These are phyloP conservation scores for Ceratina australensis DNA, from an alignment of 1,140 invertebrate genomes.

Conservation along the genomic window DNA sequence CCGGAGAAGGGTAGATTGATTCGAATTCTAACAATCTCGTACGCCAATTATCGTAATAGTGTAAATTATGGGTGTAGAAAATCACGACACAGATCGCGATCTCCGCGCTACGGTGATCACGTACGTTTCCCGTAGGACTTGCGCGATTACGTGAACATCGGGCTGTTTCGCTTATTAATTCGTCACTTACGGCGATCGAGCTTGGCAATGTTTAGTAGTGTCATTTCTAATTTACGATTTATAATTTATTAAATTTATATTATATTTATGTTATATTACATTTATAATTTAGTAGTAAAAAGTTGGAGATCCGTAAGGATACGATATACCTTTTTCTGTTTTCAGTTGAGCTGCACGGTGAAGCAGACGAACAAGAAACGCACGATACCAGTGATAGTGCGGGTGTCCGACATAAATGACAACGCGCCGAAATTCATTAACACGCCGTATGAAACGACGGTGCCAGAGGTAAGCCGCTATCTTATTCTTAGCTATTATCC, in stretches of 20 bases:
- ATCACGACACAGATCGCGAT: slow-evolving; percentile 9
- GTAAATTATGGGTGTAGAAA: not conserved
- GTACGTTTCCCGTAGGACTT: not conserved
- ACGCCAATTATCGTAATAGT: slow-evolving; percentile 8
- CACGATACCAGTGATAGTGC: slow-evolving; percentile 92
- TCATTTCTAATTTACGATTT: no score
- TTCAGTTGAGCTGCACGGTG: slow-evolving; percentile 89
- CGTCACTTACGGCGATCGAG: no score
- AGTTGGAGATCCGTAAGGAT: no score
- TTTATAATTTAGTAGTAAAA: no score
- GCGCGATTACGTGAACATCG: not conserved
- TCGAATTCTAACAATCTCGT: not conserved
- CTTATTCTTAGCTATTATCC: slow-evolving; percentile 12
- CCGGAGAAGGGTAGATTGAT: slow-evolving; percentile 6
- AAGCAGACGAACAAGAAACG: slow-evolving; percentile 87
- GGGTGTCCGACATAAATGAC: slow-evolving; percentile 94
- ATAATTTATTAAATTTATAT: no score
- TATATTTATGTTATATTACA: no score
- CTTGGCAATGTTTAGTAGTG: no score
- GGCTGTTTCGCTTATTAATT: not conserved
- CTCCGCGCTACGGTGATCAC: not conserved
- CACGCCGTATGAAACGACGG: slow-evolving; percentile 89
- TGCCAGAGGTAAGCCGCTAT: slow-evolving; percentile 88
- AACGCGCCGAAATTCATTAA: slow-evolving; percentile 90
- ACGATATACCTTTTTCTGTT: no score